Evolutionary conservation across 35 echinoderm and acorn worm genomes (phyloP).

Genomic region (Patiria miniata): DNA sequence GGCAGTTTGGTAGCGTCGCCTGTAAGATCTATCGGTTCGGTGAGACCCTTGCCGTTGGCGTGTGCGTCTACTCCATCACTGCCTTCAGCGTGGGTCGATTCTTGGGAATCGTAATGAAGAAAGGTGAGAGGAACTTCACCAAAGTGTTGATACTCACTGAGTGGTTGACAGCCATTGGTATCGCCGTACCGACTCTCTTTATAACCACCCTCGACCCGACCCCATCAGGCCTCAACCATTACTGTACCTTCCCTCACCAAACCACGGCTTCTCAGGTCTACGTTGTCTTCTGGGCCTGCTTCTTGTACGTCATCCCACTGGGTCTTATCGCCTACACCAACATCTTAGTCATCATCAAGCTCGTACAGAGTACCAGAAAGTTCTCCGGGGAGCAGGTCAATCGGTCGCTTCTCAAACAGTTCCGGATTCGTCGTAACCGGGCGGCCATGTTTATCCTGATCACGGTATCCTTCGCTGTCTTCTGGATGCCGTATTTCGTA

Average conservation of each 20-base stretch:
- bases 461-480: constrained; percentile 70
- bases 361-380: constrained; percentile 64
- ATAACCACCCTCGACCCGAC: not conserved
- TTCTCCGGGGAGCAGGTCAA: constrained; percentile 61
- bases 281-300: constrained; percentile 31
- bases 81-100: constrained; percentile 77
- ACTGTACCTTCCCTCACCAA: constrained; percentile 27
- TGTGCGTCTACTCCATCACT: constrained; percentile 83
- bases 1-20: constrained; percentile 43
- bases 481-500: constrained; percentile 76
- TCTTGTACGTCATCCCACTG: constrained; percentile 76
- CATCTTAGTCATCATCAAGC: constrained; percentile 44
- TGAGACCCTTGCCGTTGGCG: constrained; percentile 58
- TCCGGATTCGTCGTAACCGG: constrained; percentile 59
- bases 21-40: constrained; percentile 65
- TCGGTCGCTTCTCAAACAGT: constrained; percentile 48
- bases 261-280: constrained; percentile 10
- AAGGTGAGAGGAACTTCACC: not conserved
- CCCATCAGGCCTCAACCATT: not conserved
- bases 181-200: constrained; percentile 50
- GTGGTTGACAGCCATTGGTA: constrained; percentile 54
- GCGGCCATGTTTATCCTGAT: constrained; percentile 78
- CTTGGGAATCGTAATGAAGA: constrained; percentile 34
- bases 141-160: constrained; percentile 29
- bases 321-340: constrained; percentile 65